Evolutionary conservation across 2,888 invertebrate species (phyloP), one percentile per base, ranked within the genome.

Genomic region (Eueremaeus valkanovi): DNA sequence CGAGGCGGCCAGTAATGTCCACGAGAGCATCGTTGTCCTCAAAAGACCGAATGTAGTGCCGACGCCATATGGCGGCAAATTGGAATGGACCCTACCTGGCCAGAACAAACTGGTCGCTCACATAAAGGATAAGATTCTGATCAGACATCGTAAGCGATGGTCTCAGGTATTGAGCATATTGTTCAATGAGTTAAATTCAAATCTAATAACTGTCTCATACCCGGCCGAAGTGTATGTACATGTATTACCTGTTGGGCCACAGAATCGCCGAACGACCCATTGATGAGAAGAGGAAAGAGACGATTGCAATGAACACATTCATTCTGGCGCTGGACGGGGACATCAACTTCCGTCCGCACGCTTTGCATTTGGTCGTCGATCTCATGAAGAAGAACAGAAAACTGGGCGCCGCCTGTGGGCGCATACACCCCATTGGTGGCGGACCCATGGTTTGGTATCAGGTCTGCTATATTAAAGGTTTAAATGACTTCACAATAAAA

Each of bases 81-180:
- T 95, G 55, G 88, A 90, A 0, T 93, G 93, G 91, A 89, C 87
- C 0, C 83, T 95, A 74, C 94, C 94, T 0, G 93, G 93, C 0
- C 90, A 90, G 80, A 93, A 92, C 27, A 90, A 90, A 82, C 85
- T 95, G 84, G 88, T 91, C 78, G 92, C 90, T 11, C 95, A 95
- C 83, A 85, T 95, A 76, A 95, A 95, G 83, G 93, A 95, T 83
- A 93, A 92, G 82, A 87, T 88, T 27, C 91, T 92, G 83, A 94
- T 95, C 73, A 87, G 95, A 42, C 90, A 92, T 81, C 90, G 92
- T 82, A 95, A 95, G 83, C 87, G 95, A 76, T 95, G 95, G 95
- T 93, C 93, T 72, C 95, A 95, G 87, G 89, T 89, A 81, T 49
- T n/a, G n/a, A n/a, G n/a, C n/a, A 3, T 2, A 16, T 5, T 18